Conservation (phyloP, 1,140 invertebrate species). For the Conus ventricosus region DNA sequence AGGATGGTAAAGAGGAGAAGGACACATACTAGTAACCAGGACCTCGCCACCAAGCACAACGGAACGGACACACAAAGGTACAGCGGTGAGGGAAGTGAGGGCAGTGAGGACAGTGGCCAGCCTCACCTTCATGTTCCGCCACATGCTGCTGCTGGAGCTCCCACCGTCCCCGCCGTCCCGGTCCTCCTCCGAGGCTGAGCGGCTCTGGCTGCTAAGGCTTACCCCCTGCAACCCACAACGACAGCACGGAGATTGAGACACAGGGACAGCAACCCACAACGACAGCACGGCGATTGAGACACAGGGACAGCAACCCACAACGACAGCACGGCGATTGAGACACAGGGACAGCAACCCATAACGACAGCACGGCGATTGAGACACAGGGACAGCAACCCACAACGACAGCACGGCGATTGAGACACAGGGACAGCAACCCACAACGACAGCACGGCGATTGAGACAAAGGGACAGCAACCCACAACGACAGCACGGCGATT, state of each 20-base stretch:
- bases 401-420: neutral
- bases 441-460: neutral
- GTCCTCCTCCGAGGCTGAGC: conserved; percentile 56
- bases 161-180: conserved; percentile 31
- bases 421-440: neutral
- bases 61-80: too few species aligned
- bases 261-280: neutral
- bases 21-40: too few species aligned
- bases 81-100: too few species aligned
- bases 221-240: conserved; percentile 41
- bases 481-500: neutral
- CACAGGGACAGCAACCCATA: neutral
- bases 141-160: conserved; percentile 39
- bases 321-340: neutral
- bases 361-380: conserved; percentile 36
- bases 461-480: neutral
- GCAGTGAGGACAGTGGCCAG: neutral
- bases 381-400: conserved; percentile 41
- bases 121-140: conserved; percentile 40
- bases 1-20: too few species aligned
- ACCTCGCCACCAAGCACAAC: too few species aligned
- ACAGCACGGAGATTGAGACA: neutral
- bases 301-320: neutral
- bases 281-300: neutral
- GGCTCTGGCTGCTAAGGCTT: conserved; percentile 53